Evolutionary conservation across 2,888 invertebrate genomes (phyloP), one percentile per base, ranked within the genome.

Genomic region (Drymonia ruficornis): DNA sequence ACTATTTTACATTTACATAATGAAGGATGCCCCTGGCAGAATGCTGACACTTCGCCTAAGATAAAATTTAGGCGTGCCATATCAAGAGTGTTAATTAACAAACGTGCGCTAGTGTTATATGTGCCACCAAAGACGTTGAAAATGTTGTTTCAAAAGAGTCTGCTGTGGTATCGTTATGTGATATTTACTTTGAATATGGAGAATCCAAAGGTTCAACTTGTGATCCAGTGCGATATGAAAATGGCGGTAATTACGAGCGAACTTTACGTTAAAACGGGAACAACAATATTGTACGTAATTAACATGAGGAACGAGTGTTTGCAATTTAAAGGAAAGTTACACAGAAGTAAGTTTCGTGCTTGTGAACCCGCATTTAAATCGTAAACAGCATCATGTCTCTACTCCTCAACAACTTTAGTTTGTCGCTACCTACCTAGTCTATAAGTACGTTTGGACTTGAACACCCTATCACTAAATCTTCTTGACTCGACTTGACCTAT

Each of bases 1-100:
- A 86, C 83, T 13, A 76, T 91, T 59, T 68, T 91, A 40, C 89
- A 90, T 16, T 70, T 91, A 45, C 89, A 91, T 61, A 81, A 78
- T 13, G 85, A 87, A 55, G 81, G 85, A 62, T 74, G 74, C 50
- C 65, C 78, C n/a, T 62, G 77, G 5, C 67, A 78, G 38, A 72
- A 63, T 53, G 73, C 67, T 19, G 70, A 72, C 42, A 56, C 68
- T 48, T 54, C 73, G 44, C 61, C 68, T 7, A 69, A 72, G 52
- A 50, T 70, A 9, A 73, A 70, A 61, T 70, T 69, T 29, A 61
- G 63, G 4, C 70, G 71, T 36, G 60, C 67, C 9, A 53, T 64
- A 18, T 53, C 70, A 36, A 72, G 71, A 58, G 71, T 64, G 48
- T 50, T 67, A 6, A 71, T 67, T 51, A 64, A 67, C 18, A 68